A percentile compares a stretch with the other conserved stretches of the same genome.
These are phyloP conservation scores for Parnassius orleans DNA, from an alignment of 2,888 invertebrate genomes.

Conservation along the genomic window DNA sequence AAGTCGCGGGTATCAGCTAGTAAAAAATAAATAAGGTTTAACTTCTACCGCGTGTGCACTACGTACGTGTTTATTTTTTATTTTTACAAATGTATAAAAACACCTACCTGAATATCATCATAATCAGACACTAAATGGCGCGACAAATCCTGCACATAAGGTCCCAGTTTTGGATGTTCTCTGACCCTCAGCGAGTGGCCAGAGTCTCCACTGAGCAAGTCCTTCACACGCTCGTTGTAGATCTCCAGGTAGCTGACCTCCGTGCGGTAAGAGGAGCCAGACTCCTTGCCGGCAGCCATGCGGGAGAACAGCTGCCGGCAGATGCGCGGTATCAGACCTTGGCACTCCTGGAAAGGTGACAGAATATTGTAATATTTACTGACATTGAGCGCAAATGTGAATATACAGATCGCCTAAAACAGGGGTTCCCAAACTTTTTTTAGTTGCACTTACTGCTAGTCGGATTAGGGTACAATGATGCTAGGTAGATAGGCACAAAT, in stretches of 20 bases:
- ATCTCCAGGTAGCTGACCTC: constrained; percentile 94
- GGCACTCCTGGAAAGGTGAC: constrained; percentile 81
- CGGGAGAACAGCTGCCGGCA: constrained; percentile 91
- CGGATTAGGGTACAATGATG: too few species aligned
- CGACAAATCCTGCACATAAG: constrained; percentile 93
- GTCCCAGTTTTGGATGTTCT: constrained; percentile 90
- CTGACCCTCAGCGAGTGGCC: constrained; percentile 88
- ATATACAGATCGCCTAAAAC: too few species aligned
- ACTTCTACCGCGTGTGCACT: too few species aligned
- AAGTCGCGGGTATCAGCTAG: too few species aligned
- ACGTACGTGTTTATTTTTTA: too few species aligned
- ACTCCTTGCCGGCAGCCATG: constrained; percentile 90
- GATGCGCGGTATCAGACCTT: constrained; percentile 92
- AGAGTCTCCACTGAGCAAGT: constrained; percentile 82
- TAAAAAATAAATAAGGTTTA: too few species aligned
- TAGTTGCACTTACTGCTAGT: too few species aligned
- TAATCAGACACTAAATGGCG: constrained; percentile 93
- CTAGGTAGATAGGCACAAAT: too few species aligned
- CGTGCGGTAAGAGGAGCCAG: constrained; percentile 90
- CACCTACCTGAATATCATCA: constrained; percentile 88
- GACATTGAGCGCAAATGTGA: too few species aligned
- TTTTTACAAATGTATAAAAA: too few species aligned
- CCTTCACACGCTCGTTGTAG: constrained; percentile 91
- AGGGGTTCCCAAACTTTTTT: too few species aligned
- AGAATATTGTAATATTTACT: too few species aligned